phyloP scores from a whole-genome alignment of 2,888 invertebrate genomes.

The Pollenia labialis region DNA sequence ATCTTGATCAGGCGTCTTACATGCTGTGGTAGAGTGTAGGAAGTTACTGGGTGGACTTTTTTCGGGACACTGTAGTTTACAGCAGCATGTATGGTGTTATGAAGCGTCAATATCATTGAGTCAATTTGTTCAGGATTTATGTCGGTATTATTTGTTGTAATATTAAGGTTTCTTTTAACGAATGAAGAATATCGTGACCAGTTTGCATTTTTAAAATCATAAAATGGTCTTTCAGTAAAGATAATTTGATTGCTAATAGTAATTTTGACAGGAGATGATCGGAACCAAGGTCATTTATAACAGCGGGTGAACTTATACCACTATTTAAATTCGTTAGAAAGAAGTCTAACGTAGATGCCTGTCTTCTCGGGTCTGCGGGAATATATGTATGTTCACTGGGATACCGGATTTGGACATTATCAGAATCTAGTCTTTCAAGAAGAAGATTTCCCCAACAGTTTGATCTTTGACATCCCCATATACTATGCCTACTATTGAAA shows the following conservation, averaged over 20 bases:
- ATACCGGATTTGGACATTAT: too few relatives aligned
- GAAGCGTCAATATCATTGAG: not conserved
- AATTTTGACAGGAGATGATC: not conserved
- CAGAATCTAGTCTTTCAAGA: too few relatives aligned
- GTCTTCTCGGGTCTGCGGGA: too few relatives aligned
- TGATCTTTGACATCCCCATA: not conserved
- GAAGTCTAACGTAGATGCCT: too few relatives aligned
- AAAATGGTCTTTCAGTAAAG: not conserved
- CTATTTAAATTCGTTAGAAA: too few relatives aligned
- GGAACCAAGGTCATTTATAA: not conserved
- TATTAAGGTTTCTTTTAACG: not conserved
- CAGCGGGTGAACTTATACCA: not conserved
- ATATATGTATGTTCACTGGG: too few relatives aligned
- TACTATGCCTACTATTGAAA: not conserved
- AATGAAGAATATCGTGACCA: not conserved
- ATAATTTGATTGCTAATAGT: too few relatives aligned
- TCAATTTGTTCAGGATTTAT: not conserved
- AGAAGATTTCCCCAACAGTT: conserved; percentile 2
- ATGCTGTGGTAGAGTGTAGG: not conserved
- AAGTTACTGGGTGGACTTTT: not conserved
- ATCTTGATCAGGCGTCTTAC: not conserved
- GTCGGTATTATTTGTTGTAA: not conserved
- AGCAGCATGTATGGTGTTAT: not conserved
- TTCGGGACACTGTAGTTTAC: not conserved
- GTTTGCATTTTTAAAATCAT: not conserved